Evolutionary conservation across 2,113 vertebrate genomes (phyloP), one percentile per base, ranked within the genome.

Genomic region (Caretta caretta): DNA sequence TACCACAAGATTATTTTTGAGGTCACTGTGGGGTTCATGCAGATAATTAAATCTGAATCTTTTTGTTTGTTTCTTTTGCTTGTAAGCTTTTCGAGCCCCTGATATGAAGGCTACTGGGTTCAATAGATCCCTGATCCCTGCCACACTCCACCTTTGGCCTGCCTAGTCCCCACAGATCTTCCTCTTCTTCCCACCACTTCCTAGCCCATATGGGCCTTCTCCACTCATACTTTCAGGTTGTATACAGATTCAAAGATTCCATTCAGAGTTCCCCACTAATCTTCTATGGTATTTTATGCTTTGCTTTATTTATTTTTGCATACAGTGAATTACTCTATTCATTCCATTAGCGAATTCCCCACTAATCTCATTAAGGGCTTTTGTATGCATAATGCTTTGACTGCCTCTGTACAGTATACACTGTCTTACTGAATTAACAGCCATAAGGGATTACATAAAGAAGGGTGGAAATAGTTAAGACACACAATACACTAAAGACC

Each of bases 221-320:
- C 24, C 24, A 53, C 89, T 82, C 24, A 38, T 48, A 14, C 6
- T 35, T 10, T 83, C 20, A 88, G 75, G 53, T 57, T 2, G 10
- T n/a, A 4, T 20, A 89, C 83, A 35, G 69, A 38, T n/a, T 10
- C 49, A 83, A 84, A 8, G 8, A 1, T 65, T 94, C 13, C 51
- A 22, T n/a, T 84, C 75, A 96, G 22, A 88, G 17, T 13, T 86
- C 88, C 54, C 29, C 87, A 65, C 50, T 92, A 51, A 78, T 53
- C n/a, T 87, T 3, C 29, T 19, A 29, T 10, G n/a, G 94, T 86
- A 10, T 7, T 50, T 84, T 90, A 69, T 3, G 5, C 9, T 11
- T 76, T 46, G 72, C 42, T 14, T 78, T 78, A 48, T 80, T 53
- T 83, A 72, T 38, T 72, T 62, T 35, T 83, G 75, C 87, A 91